Percentiles rank a stretch among this genome's conserved stretches.
These are phyloP conservation scores for Mormyrus lacerda DNA, from an alignment of 2,113 vertebrate species.

Conservation along the genomic window DNA sequence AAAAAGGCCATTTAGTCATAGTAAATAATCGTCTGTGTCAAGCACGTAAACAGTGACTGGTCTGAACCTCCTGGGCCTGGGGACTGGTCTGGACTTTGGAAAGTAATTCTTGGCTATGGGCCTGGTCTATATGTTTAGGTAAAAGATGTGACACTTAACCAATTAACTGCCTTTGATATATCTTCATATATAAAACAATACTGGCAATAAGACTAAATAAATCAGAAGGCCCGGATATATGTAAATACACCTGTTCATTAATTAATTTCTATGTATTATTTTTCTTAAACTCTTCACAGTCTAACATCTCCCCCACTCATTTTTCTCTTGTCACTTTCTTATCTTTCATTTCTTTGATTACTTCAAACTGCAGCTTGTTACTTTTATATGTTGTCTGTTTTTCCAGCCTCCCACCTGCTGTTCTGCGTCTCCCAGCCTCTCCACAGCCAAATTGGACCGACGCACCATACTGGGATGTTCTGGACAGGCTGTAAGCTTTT, in stretches of 20 bases:
- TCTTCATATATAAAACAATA: not conserved
- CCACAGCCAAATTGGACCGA: not conserved
- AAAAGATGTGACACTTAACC: not conserved
- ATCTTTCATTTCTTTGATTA: not conserved
- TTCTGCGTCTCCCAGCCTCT: not conserved
- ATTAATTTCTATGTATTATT: not conserved
- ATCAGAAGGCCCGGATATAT: not conserved
- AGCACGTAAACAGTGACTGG: not conserved
- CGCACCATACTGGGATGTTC: not conserved
- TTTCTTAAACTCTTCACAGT: not conserved
- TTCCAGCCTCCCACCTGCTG: not conserved
- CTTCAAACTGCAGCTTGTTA: not conserved
- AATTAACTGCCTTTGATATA: not conserved
- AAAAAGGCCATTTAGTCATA: not conserved
- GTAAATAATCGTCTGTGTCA: not conserved
- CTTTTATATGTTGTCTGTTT: not conserved
- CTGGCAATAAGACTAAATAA: not conserved
- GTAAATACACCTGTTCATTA: not conserved
- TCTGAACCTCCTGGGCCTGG: not conserved
- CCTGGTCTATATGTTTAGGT: not conserved
- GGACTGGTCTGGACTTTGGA: not conserved
- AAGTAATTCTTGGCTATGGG: not conserved
- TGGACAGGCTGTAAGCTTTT: not conserved
- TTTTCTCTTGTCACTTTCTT: not conserved
- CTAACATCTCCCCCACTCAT: not conserved